Percentiles rank a stretch among this genome's conserved stretches.
phyloP scores from a whole-genome alignment of 37 sponge, comb jelly and placozoan species.

The Bolinopsis microptera region DNA sequence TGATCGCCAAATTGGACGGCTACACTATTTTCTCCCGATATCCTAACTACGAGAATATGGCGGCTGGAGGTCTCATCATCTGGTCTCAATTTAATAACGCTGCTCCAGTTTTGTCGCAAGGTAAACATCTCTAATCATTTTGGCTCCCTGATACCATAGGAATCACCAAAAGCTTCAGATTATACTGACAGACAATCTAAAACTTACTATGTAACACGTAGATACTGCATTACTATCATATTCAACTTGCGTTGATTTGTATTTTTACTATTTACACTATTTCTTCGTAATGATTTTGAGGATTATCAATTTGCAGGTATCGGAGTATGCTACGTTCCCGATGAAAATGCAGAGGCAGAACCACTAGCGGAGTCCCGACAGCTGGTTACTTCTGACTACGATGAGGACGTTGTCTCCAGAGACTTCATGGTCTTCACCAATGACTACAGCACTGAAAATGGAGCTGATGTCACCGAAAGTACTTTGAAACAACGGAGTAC shows the following conservation, averaged over 20 bases:
- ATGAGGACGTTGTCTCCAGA: not conserved
- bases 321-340: constrained; percentile 58
- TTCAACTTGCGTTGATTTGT: too few species aligned
- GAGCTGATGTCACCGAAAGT: not conserved
- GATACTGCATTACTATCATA: too few species aligned
- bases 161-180: too few species aligned
- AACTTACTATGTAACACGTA: too few species aligned
- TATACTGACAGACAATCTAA: too few species aligned
- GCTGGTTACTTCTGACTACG: not conserved
- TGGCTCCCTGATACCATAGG: too few species aligned
- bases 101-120: not conserved
- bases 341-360: not conserved
- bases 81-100: not conserved
- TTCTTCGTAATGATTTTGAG: too few species aligned
- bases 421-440: not conserved
- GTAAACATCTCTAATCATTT: too few species aligned
- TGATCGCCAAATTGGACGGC: constrained; percentile 47
- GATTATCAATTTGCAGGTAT: constrained; percentile 7
- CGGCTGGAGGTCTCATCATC: constrained; percentile 45
- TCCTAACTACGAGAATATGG: constrained; percentile 15
- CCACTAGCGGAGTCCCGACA: not conserved
- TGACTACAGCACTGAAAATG: not conserved
- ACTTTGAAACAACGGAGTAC: not conserved
- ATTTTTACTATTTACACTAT: too few species aligned
- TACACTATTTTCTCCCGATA: constrained; percentile 56